Conservation (phyloP, 2,888 invertebrate species). For the Chesias legatella region DNA sequence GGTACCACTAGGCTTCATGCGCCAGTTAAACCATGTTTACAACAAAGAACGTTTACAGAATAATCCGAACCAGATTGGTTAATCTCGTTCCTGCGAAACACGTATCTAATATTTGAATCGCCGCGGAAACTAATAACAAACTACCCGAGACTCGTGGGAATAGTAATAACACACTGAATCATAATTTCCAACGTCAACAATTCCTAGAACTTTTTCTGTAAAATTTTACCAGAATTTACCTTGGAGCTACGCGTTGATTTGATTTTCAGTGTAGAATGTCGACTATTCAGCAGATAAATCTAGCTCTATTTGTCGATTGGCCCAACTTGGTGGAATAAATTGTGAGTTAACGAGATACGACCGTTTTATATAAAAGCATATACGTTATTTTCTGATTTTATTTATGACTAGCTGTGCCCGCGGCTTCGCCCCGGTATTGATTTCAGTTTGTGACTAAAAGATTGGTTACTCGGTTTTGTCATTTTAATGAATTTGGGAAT, state of each 20-base stretch:
- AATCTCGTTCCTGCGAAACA: too few relatives aligned
- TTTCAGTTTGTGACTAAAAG: too few relatives aligned
- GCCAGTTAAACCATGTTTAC: too few relatives aligned
- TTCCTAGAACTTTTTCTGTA: slow-evolving; percentile 9
- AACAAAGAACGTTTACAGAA: too few relatives aligned
- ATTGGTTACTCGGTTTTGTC: too few relatives aligned
- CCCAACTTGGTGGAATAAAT: not conserved
- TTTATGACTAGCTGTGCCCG: too few relatives aligned
- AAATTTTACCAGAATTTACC: slow-evolving; percentile 11
- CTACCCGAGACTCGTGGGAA: not conserved
- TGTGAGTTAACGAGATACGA: not conserved
- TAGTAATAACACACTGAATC: slow-evolving; percentile 15
- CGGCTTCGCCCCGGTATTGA: too few relatives aligned
- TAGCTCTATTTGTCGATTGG: slow-evolving; percentile 3
- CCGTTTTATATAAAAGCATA: too few relatives aligned
- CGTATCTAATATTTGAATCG: not conserved
- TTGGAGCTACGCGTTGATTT: slow-evolving; percentile 13
- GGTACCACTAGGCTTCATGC: too few relatives aligned
- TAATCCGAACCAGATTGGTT: too few relatives aligned
- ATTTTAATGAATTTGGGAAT: too few relatives aligned
- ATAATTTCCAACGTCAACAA: slow-evolving; percentile 16
- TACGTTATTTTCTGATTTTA: too few relatives aligned
- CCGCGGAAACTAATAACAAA: not conserved
- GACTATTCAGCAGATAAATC: not conserved
- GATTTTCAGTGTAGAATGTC: slow-evolving; percentile 11